A percentile compares a stretch with the other conserved stretches of the same genome.
phyloP scores from a whole-genome alignment of 1,140 invertebrate species.

The Oscheius sp. region DNA sequence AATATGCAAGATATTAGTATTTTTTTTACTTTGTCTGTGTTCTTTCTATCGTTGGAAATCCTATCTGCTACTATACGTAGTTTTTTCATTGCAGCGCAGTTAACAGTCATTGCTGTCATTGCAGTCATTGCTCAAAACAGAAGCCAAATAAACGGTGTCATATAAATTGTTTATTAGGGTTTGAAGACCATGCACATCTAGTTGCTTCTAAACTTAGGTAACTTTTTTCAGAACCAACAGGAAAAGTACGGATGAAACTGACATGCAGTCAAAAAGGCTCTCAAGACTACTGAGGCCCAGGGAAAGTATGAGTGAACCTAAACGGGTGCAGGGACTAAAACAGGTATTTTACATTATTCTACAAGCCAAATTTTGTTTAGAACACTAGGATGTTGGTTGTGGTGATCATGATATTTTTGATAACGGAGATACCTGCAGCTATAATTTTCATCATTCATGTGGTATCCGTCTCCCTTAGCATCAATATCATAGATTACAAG shows the following conservation, averaged over 20 bases:
- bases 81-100: no score
- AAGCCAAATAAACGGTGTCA: no score
- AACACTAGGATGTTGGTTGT: slow-evolving; percentile 56
- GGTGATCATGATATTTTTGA: slow-evolving; percentile 53
- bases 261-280: not conserved
- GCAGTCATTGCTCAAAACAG: no score
- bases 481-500: slow-evolving; percentile 51
- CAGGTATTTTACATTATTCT: slow-evolving; percentile 41
- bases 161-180: no score
- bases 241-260: not conserved
- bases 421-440: slow-evolving; percentile 57
- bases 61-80: no score
- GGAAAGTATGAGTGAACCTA: slow-evolving; percentile 51
- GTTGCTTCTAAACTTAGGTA: not conserved
- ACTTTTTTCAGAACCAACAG: not conserved
- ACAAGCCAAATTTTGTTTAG: slow-evolving; percentile 27
- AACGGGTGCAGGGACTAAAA: slow-evolving; percentile 53
- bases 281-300: slow-evolving; percentile 19
- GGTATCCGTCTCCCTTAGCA: slow-evolving; percentile 47
- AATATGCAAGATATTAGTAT: no score
- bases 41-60: no score
- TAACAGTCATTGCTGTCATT: no score
- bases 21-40: no score
- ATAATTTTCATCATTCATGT: slow-evolving; percentile 57
- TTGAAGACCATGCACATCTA: no score